Evolutionary conservation across 2,797 vertebrate species (phyloP), one percentile per base, ranked within the genome.

Genomic region (Helarctos malayanus): DNA sequence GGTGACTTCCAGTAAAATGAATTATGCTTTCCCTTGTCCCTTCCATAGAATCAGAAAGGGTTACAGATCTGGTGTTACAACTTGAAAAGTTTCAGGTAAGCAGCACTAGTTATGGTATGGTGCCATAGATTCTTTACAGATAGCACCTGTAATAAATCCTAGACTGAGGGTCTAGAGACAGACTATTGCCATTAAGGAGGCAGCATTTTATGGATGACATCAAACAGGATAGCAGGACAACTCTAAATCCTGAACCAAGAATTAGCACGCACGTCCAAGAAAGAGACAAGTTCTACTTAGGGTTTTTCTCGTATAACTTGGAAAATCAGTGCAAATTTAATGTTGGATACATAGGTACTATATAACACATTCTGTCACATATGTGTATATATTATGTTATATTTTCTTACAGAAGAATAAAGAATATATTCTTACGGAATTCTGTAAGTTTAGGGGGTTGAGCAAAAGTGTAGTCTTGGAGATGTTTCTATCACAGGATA

Each of bases 71-170:
- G 41, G n/a, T 59, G 27, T 84, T 3, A 59, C 52, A 96, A 94
- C 61, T 47, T 73, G 41, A 83, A 80, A 88, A 57, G 63, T 91
- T 97, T 94, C 79, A 95, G 47, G 81, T 85, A 87, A 93, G 45
- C 21, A 90, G 85, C 85, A 89, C 82, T 57, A 83, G n/a, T 89
- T 81, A 63, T 14, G 18, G n/a, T 29, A 65, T 14, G 76, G 29
- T 82, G 35, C 63, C 88, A 81, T 29, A 57, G 78, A 73, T n/a
- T 41, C 80, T 95, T 96, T 76, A 93, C 71, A 94, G 82, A 61
- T 76, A 73, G 52, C 29, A 45, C 63, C 27, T 94, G 32, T 61
- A 89, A 49, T 90, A 96, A 83, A 75, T 94, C 61, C 71, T n/a
- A 76, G 38, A 76, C 52, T 23, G 75, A 92, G n/a, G 54, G 45